Evolutionary conservation across 2,888 invertebrate species (phyloP).

Genomic region (Lasiommata megera): DNA sequence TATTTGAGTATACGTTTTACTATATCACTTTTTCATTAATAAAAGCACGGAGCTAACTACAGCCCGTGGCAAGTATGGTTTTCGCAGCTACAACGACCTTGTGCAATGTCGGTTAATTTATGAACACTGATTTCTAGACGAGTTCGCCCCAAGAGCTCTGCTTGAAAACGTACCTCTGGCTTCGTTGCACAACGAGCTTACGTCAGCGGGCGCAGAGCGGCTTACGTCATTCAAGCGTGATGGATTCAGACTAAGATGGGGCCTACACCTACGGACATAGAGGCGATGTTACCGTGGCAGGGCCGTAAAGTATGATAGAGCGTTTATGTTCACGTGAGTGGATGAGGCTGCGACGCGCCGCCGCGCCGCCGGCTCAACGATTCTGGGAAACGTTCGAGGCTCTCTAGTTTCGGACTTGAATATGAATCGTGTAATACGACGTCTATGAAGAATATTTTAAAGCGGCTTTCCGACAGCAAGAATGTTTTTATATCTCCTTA

Average conservation of each 20-base stretch:
- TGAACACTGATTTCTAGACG: conserved; percentile 76
- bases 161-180: conserved; percentile 75
- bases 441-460: conserved; percentile 48
- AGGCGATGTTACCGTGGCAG: conserved; percentile 49
- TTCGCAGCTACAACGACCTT: conserved; percentile 63
- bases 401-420: conserved; percentile 77
- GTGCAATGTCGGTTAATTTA: conserved; percentile 64
- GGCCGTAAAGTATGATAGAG: conserved; percentile 66
- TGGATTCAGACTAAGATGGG: conserved; percentile 57
- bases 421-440: conserved; percentile 65
- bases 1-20: no score
- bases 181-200: conserved; percentile 81
- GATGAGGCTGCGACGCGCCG: conserved; percentile 78
- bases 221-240: conserved; percentile 77
- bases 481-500: conserved; percentile 11
- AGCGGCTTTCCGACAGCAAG: conserved; percentile 13
- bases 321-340: conserved; percentile 80
- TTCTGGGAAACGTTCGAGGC: conserved; percentile 75
- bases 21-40: no score
- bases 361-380: conserved; percentile 72
- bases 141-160: conserved; percentile 72
- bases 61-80: conserved; percentile 24
- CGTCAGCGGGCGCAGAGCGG: conserved; percentile 77
- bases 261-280: conserved; percentile 51
- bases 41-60: no score